A percentile compares a stretch with the other conserved stretches of the same genome.
Conservation (phyloP, 2,113 vertebrate species). For the Corythornis madagascariensis region DNA sequence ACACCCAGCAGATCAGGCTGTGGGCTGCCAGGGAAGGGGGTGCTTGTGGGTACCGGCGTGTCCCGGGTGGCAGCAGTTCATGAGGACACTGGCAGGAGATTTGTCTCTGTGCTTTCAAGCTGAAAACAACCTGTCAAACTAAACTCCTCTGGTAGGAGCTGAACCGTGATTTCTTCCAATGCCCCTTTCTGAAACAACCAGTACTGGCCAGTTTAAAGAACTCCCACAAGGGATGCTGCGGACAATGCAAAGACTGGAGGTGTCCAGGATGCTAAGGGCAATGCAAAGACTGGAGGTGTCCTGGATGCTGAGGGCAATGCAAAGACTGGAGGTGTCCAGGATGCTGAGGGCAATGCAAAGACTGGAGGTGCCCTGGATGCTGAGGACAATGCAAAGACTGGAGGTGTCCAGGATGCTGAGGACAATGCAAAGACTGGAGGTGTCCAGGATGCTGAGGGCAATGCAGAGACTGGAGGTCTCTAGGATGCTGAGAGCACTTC, state of each 20-base stretch:
- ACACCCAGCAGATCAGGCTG: neutral
- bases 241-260: too few relatives aligned
- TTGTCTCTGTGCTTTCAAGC: neutral
- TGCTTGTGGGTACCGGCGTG: neutral
- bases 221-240: neutral
- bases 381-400: too few relatives aligned
- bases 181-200: neutral
- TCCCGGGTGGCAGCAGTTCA: neutral
- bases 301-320: neutral
- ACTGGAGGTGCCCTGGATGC: too few relatives aligned
- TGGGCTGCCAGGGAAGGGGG: accelerated
- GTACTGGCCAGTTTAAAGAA: neutral
- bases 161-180: neutral
- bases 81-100: neutral
- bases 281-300: too few relatives aligned
- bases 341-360: too few relatives aligned
- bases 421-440: too few relatives aligned
- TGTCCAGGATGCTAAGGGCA: too few relatives aligned
- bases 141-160: neutral
- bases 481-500: too few relatives aligned
- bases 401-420: too few relatives aligned
- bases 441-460: too few relatives aligned
- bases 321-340: too few relatives aligned
- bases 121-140: neutral
- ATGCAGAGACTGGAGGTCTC: too few relatives aligned